Evolutionary conservation across 2,888 invertebrate species (phyloP), one percentile per base, ranked within the genome.

Genomic region (Criorhina ranunculi): DNA sequence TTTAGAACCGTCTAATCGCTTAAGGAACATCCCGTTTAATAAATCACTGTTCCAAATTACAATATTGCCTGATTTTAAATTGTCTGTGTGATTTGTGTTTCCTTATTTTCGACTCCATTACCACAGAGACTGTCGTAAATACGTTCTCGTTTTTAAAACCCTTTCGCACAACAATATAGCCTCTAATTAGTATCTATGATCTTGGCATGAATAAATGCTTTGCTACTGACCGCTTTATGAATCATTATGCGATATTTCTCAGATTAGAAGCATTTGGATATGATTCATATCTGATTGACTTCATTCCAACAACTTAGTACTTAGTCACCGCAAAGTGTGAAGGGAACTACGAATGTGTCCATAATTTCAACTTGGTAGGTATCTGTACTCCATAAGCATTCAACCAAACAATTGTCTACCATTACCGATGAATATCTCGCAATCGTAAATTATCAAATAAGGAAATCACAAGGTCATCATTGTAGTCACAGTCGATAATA

Each of bases 391-490:
- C 49, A 24, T 64, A 33, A 79, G 46, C 70, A 69, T 78, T 78
- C 59, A 67, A 66, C 66, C 44, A 66, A 77, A 72, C 57, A 59
- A 77, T 70, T 64, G 64, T 55, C 31, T 57, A 33, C 49, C 40
- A 64, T 79, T 72, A 64, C 44, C 64, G 53, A 79, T 53, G 53
- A 77, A 72, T 67, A 17, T 51, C 73, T 79, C 49, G 79, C 73
- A 83, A 67, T 73, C 79, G 69, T 73, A 62, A 79, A 82, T 82
- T 77, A 77, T 81, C 78, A 70, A 77, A 82, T 59, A 77, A 66
- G 70, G 67, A 76, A 83, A 73, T 69, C 62, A 62, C 83, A 83
- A 79, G 83, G 83, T 83, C 73, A 73, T 59, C 49, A 51, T 49
- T 60, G 70, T 24, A 24, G 24, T 64, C 64, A 42, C 24, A 44